phyloP scores from a whole-genome alignment of 2,888 invertebrate genomes.

The Cephus pulcher region DNA sequence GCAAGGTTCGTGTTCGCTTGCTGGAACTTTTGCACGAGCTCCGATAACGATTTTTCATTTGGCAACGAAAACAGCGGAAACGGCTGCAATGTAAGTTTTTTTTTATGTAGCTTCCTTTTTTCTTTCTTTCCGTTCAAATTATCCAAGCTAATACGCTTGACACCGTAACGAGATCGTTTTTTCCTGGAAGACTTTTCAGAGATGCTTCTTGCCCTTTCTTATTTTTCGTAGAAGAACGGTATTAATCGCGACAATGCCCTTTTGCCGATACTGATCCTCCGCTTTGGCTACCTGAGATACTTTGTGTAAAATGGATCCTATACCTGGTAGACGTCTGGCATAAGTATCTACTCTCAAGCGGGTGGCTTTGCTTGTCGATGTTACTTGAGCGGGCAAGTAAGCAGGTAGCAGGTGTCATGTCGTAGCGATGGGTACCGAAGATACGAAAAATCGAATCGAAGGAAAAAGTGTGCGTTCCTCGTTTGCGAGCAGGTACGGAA shows the following conservation, averaged over 20 bases:
- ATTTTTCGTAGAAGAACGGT: background rate
- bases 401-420: conserved; percentile 58
- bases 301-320: background rate
- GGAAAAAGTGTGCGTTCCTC: conserved; percentile 15
- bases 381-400: conserved; percentile 35
- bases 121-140: background rate
- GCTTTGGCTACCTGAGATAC: background rate
- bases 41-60: background rate
- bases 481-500: conserved; percentile 12
- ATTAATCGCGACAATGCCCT: background rate
- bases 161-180: background rate
- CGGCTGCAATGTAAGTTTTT: background rate
- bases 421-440: conserved; percentile 38
- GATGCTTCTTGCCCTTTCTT: background rate
- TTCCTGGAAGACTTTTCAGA: background rate
- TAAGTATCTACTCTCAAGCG: background rate
- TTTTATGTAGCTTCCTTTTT: background rate
- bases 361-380: background rate
- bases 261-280: background rate
- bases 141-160: background rate
- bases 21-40: background rate
- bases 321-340: background rate
- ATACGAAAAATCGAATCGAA: conserved; percentile 36
- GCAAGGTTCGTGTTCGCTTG: background rate
- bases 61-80: background rate